Conservation (phyloP, 1,140 invertebrate genomes). For the Chironomus tepperi region DNA sequence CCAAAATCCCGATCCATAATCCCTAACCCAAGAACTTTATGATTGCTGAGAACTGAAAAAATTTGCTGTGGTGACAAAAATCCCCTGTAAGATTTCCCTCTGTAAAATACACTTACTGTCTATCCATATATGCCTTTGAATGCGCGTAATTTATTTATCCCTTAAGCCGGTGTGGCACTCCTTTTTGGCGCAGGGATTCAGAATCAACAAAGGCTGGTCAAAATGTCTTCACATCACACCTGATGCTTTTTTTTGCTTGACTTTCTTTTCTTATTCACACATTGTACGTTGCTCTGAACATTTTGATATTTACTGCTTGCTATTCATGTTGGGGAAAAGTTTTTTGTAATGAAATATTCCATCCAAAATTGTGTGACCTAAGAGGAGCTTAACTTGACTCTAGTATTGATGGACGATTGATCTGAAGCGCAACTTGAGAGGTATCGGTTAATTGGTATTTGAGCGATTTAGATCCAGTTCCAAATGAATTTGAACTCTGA, state of each 20-base stretch:
- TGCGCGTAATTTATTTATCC: not conserved
- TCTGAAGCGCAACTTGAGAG: no score
- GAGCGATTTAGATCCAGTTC: no score
- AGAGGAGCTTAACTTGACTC: no score
- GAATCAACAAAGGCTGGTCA: not conserved
- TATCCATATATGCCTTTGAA: not conserved
- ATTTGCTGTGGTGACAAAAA: not conserved
- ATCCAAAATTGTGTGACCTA: not conserved
- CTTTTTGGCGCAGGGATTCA: not conserved
- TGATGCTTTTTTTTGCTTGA: not conserved
- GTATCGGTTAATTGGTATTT: no score
- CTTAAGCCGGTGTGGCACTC: not conserved
- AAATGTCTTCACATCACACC: not conserved
- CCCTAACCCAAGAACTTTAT: no score
- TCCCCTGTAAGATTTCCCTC: not conserved
- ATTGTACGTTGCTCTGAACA: not conserved
- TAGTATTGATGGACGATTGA: no score
- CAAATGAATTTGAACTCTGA: no score
- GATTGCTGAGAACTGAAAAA: not conserved
- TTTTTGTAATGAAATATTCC: not conserved
- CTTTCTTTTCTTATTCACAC: not conserved
- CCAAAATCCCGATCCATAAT: not conserved
- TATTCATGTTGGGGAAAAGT: not conserved
- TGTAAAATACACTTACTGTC: not conserved
- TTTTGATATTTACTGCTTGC: not conserved